phyloP scores from a whole-genome alignment of 2,888 invertebrate species.

The Sycophila texana region DNA sequence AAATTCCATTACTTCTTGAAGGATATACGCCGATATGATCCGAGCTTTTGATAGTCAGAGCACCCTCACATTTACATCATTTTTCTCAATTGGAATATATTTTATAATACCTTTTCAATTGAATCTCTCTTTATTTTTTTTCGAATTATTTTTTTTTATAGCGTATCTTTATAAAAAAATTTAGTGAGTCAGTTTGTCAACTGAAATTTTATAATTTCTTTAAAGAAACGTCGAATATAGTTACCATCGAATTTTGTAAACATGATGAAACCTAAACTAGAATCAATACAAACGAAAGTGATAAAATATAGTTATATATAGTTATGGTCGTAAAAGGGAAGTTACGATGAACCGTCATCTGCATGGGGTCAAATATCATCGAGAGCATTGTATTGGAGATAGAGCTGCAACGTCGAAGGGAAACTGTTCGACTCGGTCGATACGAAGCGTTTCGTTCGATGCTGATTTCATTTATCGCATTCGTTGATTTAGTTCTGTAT shows the following conservation, averaged over 20 bases:
- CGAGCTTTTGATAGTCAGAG: too few relatives aligned
- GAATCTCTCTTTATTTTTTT: too few relatives aligned
- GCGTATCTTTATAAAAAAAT: background rate
- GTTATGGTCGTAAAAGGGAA: conserved; percentile 28
- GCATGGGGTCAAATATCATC: conserved; percentile 33
- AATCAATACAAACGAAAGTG: conserved; percentile 19
- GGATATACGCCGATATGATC: too few relatives aligned
- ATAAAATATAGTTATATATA: conserved; percentile 10
- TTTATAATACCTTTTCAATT: too few relatives aligned
- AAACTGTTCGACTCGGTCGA: conserved; percentile 33
- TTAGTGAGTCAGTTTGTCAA: background rate
- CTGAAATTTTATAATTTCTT: background rate
- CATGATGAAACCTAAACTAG: background rate
- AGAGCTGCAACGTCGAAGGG: background rate
- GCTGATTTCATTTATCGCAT: conserved; percentile 46
- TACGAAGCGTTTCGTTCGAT: conserved; percentile 45
- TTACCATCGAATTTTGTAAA: background rate
- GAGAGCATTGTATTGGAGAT: background rate
- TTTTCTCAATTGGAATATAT: too few relatives aligned
- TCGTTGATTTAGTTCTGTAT: conserved; percentile 10
- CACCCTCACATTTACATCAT: too few relatives aligned
- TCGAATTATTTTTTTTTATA: background rate
- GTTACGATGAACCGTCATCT: conserved; percentile 32
- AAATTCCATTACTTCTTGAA: too few relatives aligned
- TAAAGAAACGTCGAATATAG: background rate